A percentile compares a stretch with the other conserved stretches of the same genome.
phyloP scores from a whole-genome alignment of 2,888 invertebrate species.

The Beris morrisii region DNA sequence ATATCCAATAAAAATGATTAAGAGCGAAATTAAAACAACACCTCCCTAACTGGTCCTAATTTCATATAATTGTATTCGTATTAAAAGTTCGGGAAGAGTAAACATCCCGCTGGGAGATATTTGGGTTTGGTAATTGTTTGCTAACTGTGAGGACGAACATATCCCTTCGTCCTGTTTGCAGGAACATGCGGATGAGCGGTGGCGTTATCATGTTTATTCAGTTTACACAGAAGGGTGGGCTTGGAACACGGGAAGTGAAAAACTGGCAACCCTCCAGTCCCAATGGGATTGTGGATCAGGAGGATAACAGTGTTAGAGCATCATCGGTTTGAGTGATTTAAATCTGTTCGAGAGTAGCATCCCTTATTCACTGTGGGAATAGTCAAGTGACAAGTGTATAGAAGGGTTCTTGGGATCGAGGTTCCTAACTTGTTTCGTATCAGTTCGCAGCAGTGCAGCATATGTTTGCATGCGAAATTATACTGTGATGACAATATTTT shows the following conservation, averaged over 20 bases:
- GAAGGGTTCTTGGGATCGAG: conserved; percentile 13
- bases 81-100: conserved; percentile 21
- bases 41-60: conserved; percentile 26
- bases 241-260: not conserved
- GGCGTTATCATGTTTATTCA: conserved; percentile 37
- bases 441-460: not conserved
- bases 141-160: conserved; percentile 5
- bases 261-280: conserved; percentile 2
- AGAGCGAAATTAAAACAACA: conserved; percentile 23
- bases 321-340: conserved; percentile 38
- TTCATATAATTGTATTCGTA: conserved; percentile 25
- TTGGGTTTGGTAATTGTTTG: conserved; percentile 24
- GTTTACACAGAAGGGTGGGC: conserved; percentile 7
- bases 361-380: conserved; percentile 3
- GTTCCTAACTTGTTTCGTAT: conserved; percentile 9
- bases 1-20: conserved; percentile 25
- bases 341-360: conserved; percentile 33
- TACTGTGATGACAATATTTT: not conserved
- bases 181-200: conserved; percentile 14
- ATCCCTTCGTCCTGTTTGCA: conserved; percentile 6
- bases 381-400: conserved; percentile 10
- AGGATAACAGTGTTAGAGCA: conserved; percentile 19
- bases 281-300: conserved; percentile 1
- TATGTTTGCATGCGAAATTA: conserved; percentile 22
- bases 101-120: conserved; percentile 30